A percentile compares a stretch with the other conserved stretches of the same genome.
Evolutionary conservation across 2,113 vertebrate genomes (phyloP).

Genomic region (Holacanthus passer): DNA sequence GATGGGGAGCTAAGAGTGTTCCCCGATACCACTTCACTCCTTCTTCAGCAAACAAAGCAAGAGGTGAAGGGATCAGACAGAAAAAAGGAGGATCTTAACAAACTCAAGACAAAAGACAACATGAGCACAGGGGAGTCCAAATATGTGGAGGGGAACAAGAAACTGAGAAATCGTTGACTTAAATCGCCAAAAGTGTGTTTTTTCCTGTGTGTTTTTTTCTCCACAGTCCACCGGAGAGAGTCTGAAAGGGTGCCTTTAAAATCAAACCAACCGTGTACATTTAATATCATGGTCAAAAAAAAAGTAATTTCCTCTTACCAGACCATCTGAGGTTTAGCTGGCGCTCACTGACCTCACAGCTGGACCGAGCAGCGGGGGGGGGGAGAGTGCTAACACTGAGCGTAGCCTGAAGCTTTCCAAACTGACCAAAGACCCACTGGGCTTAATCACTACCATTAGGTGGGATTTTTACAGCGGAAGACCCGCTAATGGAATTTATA

Average conservation of each 20-base stretch:
- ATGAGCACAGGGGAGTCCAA: constrained; percentile 9
- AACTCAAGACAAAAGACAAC: constrained; percentile 37
- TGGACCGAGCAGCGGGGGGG: constrained; percentile 49
- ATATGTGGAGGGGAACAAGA: constrained; percentile 3
- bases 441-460: constrained; percentile 62
- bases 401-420: constrained; percentile 38
- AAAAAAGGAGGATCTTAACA: constrained; percentile 12
- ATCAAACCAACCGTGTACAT: constrained; percentile 59
- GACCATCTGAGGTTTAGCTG: constrained; percentile 60
- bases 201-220: constrained; percentile 35
- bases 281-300: constrained; percentile 60
- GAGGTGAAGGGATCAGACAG: constrained; percentile 30
- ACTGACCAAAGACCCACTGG: constrained; percentile 52
- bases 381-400: constrained; percentile 30
- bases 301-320: constrained; percentile 62
- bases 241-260: constrained; percentile 43
- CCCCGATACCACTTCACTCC: constrained; percentile 49
- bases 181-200: constrained; percentile 27
- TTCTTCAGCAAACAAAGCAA: constrained; percentile 46
- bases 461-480: constrained; percentile 38
- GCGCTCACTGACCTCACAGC: constrained; percentile 64
- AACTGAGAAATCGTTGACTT: constrained; percentile 7
- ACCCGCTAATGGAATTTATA: constrained; percentile 56
- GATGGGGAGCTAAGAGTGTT: constrained; percentile 53
- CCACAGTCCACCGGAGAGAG: constrained; percentile 22